Percentiles rank a stretch among this genome's conserved stretches.
Conservation (phyloP, 2,888 invertebrate genomes). For the Ferdinandea cuprea region DNA sequence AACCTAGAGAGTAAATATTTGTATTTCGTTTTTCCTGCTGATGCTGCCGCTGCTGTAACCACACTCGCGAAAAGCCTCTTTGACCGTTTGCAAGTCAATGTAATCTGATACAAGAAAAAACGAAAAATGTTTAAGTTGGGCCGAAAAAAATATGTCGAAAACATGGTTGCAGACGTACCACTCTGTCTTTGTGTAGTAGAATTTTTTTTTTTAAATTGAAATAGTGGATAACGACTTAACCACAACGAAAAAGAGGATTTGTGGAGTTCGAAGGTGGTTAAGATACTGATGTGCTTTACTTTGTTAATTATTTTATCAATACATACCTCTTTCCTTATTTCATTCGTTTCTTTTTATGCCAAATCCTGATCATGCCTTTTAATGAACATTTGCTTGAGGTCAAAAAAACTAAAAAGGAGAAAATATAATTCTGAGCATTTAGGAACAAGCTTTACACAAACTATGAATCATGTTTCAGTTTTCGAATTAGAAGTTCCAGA, state of each 20-base stretch:
- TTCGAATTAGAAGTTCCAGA: too few species aligned
- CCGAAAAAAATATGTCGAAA: neutral
- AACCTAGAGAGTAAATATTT: constrained; percentile 40
- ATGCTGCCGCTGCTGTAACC: constrained; percentile 1
- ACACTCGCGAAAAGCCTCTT: constrained; percentile 11
- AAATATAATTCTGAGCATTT: too few species aligned
- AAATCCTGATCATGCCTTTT: too few species aligned
- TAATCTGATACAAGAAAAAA: neutral
- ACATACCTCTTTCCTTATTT: too few species aligned
- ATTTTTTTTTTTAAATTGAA: neutral
- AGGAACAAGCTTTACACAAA: too few species aligned
- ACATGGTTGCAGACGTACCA: neutral
- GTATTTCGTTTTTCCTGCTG: constrained; percentile 8
- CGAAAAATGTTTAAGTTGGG: neutral
- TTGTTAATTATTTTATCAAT: too few species aligned
- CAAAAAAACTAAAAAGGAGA: too few species aligned
- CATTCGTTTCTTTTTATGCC: too few species aligned
- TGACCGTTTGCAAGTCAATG: constrained; percentile 28
- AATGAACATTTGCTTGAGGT: too few species aligned
- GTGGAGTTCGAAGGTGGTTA: neutral
- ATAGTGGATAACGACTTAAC: too few species aligned
- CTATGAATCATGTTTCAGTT: too few species aligned
- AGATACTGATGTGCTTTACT: too few species aligned
- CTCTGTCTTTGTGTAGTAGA: neutral
- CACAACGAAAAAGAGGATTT: neutral